These are phyloP conservation scores for Tragelaphus imberbis DNA, from an alignment of 2,113 vertebrate genomes.

Conservation along the genomic window DNA sequence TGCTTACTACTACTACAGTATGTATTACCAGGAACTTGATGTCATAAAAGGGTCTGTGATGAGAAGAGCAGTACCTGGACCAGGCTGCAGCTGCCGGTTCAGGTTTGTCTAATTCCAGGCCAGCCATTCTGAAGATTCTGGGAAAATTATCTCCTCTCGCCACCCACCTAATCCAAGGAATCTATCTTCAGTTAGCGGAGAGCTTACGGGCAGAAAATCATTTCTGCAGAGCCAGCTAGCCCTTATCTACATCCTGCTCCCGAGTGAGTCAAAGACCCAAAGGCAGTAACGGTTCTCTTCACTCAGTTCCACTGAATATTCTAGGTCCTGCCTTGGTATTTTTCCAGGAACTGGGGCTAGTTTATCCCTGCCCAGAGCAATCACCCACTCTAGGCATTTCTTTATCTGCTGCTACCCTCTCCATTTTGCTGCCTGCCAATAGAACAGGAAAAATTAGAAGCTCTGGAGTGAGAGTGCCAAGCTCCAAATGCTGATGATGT, in stretches of 20 bases:
- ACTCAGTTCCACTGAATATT: background rate
- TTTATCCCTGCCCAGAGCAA: background rate
- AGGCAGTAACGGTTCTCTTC: background rate
- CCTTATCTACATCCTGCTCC: background rate
- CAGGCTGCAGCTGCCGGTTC: background rate
- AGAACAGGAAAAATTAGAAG: background rate
- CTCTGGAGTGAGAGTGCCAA: background rate
- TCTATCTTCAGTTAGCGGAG: background rate
- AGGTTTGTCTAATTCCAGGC: background rate
- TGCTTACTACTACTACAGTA: background rate
- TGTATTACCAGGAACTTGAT: background rate
- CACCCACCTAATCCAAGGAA: background rate
- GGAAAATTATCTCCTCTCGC: background rate
- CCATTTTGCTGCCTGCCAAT: background rate
- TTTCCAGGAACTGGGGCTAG: background rate
- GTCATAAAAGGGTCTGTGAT: background rate
- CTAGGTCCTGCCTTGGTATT: background rate
- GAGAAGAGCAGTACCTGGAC: background rate
- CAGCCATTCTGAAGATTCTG: background rate
- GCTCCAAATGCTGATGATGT: background rate
- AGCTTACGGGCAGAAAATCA: background rate
- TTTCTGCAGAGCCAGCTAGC: slow-evolving; percentile 6
- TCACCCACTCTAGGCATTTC: background rate
- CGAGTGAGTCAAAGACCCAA: background rate
- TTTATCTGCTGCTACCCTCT: background rate